Evolutionary conservation across 2,888 invertebrate species (phyloP).

Genomic region (Cataglyphis rosenhaueri): DNA sequence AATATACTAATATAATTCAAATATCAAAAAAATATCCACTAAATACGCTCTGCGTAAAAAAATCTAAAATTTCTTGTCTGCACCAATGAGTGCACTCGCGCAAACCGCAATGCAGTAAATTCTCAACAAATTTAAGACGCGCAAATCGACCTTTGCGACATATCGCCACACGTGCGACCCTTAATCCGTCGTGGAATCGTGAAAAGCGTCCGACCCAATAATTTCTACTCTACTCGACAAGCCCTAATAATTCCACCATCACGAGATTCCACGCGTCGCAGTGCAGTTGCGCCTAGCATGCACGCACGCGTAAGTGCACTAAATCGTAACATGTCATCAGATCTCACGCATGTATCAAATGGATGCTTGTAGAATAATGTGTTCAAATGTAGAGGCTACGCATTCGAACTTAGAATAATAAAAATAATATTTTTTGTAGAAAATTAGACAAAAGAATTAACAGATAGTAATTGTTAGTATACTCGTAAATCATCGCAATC

Average conservation of each 20-base stretch:
- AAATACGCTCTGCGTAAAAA: not conserved
- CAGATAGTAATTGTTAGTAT: not conserved
- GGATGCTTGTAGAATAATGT: not conserved
- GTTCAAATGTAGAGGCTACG: not conserved
- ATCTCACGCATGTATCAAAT: conserved; percentile 9
- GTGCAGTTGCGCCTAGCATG: conserved; percentile 33
- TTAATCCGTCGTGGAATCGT: conserved; percentile 13
- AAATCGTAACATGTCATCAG: conserved; percentile 44
- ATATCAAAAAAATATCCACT: not conserved
- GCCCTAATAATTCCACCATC: conserved; percentile 16
- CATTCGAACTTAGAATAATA: not conserved
- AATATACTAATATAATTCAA: not conserved
- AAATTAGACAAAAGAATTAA: not conserved
- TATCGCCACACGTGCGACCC: conserved; percentile 2
- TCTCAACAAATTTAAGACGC: conserved; percentile 19
- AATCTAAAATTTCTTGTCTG: not conserved
- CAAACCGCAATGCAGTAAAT: conserved; percentile 65
- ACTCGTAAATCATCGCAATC: not conserved
- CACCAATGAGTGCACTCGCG: conserved; percentile 19
- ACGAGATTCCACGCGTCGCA: conserved; percentile 18
- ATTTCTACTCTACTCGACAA: conserved; percentile 15
- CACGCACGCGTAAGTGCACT: conserved; percentile 35
- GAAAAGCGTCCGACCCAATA: conserved; percentile 19
- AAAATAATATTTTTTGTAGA: not conserved
- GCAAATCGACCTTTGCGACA: conserved; percentile 18